Conservation (phyloP, 2,888 invertebrate species). For the Amaurobius ferox region DNA sequence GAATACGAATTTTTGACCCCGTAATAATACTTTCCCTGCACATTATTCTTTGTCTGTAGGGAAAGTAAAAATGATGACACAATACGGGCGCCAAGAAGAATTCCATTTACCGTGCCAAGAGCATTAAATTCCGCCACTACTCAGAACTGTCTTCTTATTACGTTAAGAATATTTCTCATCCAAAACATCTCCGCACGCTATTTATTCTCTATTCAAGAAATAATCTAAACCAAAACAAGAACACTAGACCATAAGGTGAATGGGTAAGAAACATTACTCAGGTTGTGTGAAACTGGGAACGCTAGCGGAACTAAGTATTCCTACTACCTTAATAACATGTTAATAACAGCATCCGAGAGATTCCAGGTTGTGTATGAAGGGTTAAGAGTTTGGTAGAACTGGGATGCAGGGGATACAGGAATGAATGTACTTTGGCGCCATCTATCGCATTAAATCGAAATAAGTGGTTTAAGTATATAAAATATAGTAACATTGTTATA, state of each 20-base stretch:
- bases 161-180: no score
- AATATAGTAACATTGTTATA: no score
- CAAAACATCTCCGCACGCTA: neutral
- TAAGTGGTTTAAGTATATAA: no score
- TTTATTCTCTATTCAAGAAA: neutral
- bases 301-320: constrained; percentile 58
- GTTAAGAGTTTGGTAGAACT: constrained; percentile 29
- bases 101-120: no score
- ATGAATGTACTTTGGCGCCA: constrained; percentile 37
- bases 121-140: no score
- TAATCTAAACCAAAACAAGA: constrained; percentile 33
- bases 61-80: no score
- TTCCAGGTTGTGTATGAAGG: constrained; percentile 41
- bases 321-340: constrained; percentile 50
- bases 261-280: constrained; percentile 47
- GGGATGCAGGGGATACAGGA: neutral
- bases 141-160: no score
- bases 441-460: constrained; percentile 17
- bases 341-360: constrained; percentile 16
- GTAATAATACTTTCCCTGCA: no score
- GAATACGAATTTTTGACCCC: no score
- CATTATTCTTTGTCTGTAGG: no score
- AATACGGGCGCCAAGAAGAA: no score
- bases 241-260: constrained; percentile 64
- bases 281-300: constrained; percentile 30